phyloP scores from a whole-genome alignment of 2,797 vertebrate genomes.

The Cynopterus sphinx region DNA sequence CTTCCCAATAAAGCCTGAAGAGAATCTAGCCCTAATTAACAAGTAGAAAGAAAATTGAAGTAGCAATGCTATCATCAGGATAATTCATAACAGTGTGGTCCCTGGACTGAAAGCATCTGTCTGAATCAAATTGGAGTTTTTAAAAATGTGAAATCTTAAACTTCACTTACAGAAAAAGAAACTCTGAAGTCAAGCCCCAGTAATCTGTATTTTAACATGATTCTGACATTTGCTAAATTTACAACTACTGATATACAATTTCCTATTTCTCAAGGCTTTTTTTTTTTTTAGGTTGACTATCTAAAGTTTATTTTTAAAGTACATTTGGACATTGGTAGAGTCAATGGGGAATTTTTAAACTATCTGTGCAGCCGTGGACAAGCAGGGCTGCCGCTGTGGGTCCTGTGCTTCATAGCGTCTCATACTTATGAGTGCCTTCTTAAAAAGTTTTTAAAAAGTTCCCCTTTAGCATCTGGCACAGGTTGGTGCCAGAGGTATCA shows the following conservation, averaged over 20 bases:
- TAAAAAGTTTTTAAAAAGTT: background rate
- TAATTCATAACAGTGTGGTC: background rate
- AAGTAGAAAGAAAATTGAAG: background rate
- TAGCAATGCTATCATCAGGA: background rate
- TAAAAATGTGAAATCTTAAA: background rate
- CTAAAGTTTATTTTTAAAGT: background rate
- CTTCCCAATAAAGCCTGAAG: background rate
- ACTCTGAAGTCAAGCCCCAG: background rate
- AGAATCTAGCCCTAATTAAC: background rate
- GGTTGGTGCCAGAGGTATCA: no score
- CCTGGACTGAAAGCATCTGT: background rate
- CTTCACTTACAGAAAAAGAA: background rate
- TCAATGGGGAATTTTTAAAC: background rate
- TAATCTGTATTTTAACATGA: no score
- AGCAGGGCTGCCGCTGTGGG: rapidly evolving
- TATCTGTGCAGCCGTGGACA: background rate
- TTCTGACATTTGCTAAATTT: background rate
- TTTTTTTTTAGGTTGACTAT: background rate
- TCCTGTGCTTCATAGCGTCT: background rate
- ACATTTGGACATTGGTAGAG: background rate
- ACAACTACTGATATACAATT: background rate
- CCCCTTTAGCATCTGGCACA: background rate
- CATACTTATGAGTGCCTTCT: background rate
- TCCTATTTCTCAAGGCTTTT: background rate
- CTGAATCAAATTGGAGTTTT: background rate